A percentile compares a stretch with the other conserved stretches of the same genome.
These are phyloP conservation scores for Papilio dardanus DNA, from an alignment of 1,140 invertebrate species.

Conservation along the genomic window DNA sequence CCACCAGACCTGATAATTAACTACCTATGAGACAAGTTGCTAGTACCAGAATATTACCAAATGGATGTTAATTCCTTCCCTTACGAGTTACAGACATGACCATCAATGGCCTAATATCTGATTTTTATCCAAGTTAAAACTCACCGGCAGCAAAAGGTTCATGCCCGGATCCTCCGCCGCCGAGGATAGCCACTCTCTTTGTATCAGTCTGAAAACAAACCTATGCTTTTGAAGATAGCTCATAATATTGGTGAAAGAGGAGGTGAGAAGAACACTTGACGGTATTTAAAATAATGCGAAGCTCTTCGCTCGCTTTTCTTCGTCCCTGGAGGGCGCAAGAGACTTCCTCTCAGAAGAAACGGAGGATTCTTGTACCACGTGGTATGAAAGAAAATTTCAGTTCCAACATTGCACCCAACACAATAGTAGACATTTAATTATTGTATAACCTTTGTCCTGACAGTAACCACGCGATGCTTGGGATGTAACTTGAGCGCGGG, in stretches of 20 bases:
- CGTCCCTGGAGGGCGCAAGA: no score
- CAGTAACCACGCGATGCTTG: constrained; percentile 84
- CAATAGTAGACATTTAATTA: neutral
- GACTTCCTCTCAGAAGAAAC: no score
- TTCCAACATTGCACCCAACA: neutral
- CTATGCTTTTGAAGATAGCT: no score
- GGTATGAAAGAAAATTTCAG: neutral
- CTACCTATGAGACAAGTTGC: neutral
- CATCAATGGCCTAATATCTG: no score
- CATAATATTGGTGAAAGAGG: no score
- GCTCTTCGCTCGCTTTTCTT: no score
- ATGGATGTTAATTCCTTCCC: neutral
- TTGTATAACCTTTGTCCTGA: constrained; percentile 52
- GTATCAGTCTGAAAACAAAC: constrained; percentile 68
- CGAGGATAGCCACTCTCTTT: constrained; percentile 87
- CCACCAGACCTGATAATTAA: constrained; percentile 87
- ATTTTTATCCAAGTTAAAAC: no score
- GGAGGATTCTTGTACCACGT: neutral
- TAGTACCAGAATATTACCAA: neutral
- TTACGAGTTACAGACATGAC: no score
- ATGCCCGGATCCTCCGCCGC: constrained; percentile 93
- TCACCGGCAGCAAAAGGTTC: constrained; percentile 91
- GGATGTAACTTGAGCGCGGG: constrained; percentile 84
- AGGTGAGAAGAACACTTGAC: no score
- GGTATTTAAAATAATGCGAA: no score